Conservation (phyloP, 1,140 invertebrate genomes). For the Drosophila bifasciata region DNA sequence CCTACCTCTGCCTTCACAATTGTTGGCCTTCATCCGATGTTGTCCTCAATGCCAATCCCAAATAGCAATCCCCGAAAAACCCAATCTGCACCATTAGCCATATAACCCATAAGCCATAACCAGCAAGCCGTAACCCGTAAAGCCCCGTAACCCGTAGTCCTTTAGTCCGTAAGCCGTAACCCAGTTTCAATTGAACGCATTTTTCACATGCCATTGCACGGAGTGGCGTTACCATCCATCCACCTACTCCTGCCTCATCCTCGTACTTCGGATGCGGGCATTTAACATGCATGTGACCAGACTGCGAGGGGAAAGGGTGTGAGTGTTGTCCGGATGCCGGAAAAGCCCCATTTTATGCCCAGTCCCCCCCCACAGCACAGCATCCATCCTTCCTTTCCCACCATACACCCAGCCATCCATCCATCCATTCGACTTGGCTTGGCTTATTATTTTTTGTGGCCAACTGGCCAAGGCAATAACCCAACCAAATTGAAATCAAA, state of each 20-base stretch:
- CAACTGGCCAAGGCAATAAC: slow-evolving; percentile 60
- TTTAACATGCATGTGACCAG: slow-evolving; percentile 52
- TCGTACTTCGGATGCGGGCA: slow-evolving; percentile 7
- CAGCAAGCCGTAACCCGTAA: slow-evolving; percentile 43
- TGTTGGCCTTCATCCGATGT: not conserved
- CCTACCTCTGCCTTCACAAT: not conserved
- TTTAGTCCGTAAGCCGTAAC: slow-evolving; percentile 58
- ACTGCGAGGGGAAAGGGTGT: not conserved
- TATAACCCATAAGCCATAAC: slow-evolving; percentile 69
- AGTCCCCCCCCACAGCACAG: too few species aligned
- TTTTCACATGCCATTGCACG: slow-evolving; percentile 78
- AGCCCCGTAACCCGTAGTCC: slow-evolving; percentile 35
- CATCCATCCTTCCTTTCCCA: not conserved
- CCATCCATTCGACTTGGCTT: slow-evolving; percentile 32
- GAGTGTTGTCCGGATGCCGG: not conserved
- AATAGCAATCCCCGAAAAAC: slow-evolving; percentile 29
- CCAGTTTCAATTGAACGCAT: slow-evolving; percentile 80
- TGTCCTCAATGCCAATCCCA: not conserved
- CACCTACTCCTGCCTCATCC: not conserved
- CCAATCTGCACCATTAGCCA: slow-evolving; percentile 73
- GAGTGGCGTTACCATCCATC: slow-evolving; percentile 1
- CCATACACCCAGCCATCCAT: slow-evolving; percentile 6
- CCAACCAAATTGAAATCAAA: slow-evolving; percentile 78
- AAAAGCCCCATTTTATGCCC: slow-evolving; percentile 63
- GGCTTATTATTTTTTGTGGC: slow-evolving; percentile 78